Evolutionary conservation across 1,140 invertebrate genomes (phyloP).

Genomic region (Drosophila arawakana): DNA sequence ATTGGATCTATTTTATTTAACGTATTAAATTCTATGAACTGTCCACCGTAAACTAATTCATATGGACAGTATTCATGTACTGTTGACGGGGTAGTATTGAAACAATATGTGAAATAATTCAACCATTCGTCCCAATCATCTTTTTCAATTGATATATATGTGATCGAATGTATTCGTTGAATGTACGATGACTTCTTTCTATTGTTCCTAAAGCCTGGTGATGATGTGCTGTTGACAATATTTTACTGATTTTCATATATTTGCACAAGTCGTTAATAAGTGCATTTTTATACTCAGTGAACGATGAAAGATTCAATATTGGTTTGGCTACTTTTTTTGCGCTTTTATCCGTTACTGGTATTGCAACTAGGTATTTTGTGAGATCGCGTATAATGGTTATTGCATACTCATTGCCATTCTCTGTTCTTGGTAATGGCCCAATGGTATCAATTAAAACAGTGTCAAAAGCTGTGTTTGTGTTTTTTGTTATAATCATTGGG

Average conservation of each 20-base stretch:
- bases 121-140: slow-evolving; percentile 46
- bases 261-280: slow-evolving; percentile 36
- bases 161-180: slow-evolving; percentile 32
- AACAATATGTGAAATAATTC: slow-evolving; percentile 5
- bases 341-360: slow-evolving; percentile 40
- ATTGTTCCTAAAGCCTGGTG: slow-evolving; percentile 34
- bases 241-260: slow-evolving; percentile 32
- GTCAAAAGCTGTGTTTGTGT: slow-evolving; percentile 16
- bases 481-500: slow-evolving; percentile 13
- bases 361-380: slow-evolving; percentile 34
- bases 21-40: slow-evolving; percentile 15
- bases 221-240: slow-evolving; percentile 41
- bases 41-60: slow-evolving; percentile 36
- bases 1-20: slow-evolving; percentile 10
- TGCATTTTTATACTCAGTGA: slow-evolving; percentile 57
- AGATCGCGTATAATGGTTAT: too few species aligned
- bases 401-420: background rate
- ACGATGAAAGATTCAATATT: slow-evolving; percentile 38
- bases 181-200: slow-evolving; percentile 24
- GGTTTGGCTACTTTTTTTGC: slow-evolving; percentile 43
- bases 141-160: slow-evolving; percentile 32
- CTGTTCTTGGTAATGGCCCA: background rate
- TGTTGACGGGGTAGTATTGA: slow-evolving; percentile 3
- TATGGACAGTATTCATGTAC: slow-evolving; percentile 43
- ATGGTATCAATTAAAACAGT: slow-evolving; percentile 14